Evolutionary conservation across 2,113 vertebrate genomes (phyloP).

Genomic region (Labrus mixtus): DNA sequence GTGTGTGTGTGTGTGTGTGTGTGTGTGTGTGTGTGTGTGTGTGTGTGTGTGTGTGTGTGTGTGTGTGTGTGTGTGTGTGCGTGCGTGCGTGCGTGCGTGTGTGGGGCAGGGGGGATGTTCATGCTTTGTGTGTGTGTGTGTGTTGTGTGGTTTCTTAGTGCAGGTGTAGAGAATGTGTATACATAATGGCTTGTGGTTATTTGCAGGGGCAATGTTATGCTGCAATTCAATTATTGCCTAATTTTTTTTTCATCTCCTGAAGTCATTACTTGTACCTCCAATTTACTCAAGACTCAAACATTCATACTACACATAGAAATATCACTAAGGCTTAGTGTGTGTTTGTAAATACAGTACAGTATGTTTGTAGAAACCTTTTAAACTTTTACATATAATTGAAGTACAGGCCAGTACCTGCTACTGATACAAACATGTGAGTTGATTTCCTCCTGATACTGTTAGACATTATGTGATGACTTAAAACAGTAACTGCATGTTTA

Average conservation of each 20-base stretch:
- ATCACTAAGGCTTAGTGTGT: slow-evolving; percentile 14
- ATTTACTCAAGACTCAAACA: slow-evolving; percentile 88
- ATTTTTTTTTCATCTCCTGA: slow-evolving; percentile 94
- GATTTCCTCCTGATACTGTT: slow-evolving; percentile 2
- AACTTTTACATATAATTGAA: slow-evolving; percentile 46
- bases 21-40: slow-evolving; percentile 53
- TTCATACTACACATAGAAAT: slow-evolving; percentile 73
- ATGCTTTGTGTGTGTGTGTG: slow-evolving; percentile 42
- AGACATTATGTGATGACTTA: too few relatives aligned
- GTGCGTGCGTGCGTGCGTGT: slow-evolving; percentile 20
- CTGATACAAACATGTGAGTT: slow-evolving; percentile 41
- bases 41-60: slow-evolving; percentile 18
- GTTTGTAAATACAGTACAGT: slow-evolving; percentile 80
- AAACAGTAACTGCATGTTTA: too few relatives aligned
- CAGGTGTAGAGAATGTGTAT: slow-evolving; percentile 88
- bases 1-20: slow-evolving; percentile 35
- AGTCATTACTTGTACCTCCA: slow-evolving; percentile 88
- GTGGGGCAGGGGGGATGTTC: slow-evolving; percentile 10
- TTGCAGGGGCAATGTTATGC: slow-evolving; percentile 99
- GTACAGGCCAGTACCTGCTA: slow-evolving; percentile 16
- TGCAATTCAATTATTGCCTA: slow-evolving; percentile 99
- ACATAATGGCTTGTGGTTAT: slow-evolving; percentile 96
- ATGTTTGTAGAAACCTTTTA: slow-evolving; percentile 71
- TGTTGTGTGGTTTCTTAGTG: slow-evolving; percentile 81
- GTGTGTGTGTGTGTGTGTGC: slow-evolving; percentile 36